phyloP scores from a whole-genome alignment of 2,888 invertebrate species.

The Drosophila nigritarsus region DNA sequence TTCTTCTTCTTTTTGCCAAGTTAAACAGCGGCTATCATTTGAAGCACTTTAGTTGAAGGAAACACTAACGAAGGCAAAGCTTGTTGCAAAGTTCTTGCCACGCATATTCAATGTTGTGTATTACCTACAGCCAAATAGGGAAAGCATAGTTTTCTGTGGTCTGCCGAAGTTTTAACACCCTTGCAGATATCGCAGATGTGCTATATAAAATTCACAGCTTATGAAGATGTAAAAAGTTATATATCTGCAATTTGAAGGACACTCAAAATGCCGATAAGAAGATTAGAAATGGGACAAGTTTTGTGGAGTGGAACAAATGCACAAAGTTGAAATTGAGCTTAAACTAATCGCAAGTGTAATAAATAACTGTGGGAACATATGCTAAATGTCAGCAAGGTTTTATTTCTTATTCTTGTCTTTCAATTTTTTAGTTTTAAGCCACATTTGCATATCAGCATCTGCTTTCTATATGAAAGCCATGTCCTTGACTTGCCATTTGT shows the following conservation, averaged over 20 bases:
- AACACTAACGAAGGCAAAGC: neutral
- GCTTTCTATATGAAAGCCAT: rapidly evolving
- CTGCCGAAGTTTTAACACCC: neutral
- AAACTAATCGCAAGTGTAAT: slow-evolving; percentile 38
- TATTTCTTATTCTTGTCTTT: slow-evolving; percentile 1
- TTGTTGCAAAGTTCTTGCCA: slow-evolving; percentile 35
- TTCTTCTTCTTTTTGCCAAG: slow-evolving; percentile 1
- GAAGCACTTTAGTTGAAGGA: slow-evolving; percentile 29
- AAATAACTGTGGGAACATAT: slow-evolving; percentile 47
- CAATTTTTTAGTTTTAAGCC: slow-evolving; percentile 20
- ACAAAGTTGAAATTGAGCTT: slow-evolving; percentile 36
- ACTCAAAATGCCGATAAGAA: slow-evolving; percentile 7
- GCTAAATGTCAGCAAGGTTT: slow-evolving; percentile 32
- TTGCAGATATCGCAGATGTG: neutral
- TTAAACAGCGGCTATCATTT: slow-evolving; percentile 36
- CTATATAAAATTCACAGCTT: neutral
- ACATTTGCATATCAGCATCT: neutral
- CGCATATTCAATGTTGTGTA: slow-evolving; percentile 21
- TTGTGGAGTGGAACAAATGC: slow-evolving; percentile 45
- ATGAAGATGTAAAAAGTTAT: slow-evolving; percentile 9
- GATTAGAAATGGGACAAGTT: slow-evolving; percentile 25
- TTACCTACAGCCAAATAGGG: slow-evolving; percentile 28
- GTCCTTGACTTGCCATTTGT: too few relatives aligned
- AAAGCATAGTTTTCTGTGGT: neutral
- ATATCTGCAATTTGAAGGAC: slow-evolving; percentile 19